Conservation (phyloP, 1,140 invertebrate species). For the Lasioglossum albipes region DNA sequence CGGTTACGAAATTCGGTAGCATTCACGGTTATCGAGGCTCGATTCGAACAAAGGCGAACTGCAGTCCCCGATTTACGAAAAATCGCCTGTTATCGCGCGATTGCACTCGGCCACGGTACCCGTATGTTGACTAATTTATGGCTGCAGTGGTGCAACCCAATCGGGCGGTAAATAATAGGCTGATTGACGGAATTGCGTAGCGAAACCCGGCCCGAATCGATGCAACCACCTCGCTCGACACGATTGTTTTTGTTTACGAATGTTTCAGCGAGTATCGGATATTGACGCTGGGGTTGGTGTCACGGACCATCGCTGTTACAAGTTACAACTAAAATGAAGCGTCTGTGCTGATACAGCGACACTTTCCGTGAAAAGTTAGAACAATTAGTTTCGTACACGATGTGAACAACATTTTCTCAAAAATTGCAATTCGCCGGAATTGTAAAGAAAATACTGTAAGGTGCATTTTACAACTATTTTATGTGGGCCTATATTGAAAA, state of each 20-base stretch:
- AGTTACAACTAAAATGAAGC: too few species aligned
- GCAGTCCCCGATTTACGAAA: conserved; percentile 37
- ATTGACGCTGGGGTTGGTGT: too few species aligned
- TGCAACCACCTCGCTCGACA: background rate
- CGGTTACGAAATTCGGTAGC: conserved; percentile 7
- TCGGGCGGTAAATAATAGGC: conserved; percentile 41
- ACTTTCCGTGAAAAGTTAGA: too few species aligned
- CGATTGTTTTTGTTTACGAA: background rate
- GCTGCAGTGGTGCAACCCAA: conserved; percentile 29
- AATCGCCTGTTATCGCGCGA: conserved; percentile 47
- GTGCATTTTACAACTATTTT: too few species aligned
- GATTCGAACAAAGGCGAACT: conserved; percentile 10
- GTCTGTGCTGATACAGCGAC: too few species aligned
- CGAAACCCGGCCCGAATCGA: background rate
- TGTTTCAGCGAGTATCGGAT: too few species aligned
- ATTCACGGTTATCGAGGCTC: background rate
- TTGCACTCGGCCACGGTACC: conserved; percentile 42
- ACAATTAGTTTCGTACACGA: too few species aligned
- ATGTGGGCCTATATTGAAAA: too few species aligned
- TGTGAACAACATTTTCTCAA: too few species aligned
- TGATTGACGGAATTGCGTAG: conserved; percentile 33
- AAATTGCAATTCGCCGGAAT: too few species aligned
- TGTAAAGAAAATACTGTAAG: too few species aligned
- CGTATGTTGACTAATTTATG: conserved; percentile 66
- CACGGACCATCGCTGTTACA: too few species aligned